These are phyloP conservation scores for Ametastegia equiseti DNA, from an alignment of 2,888 invertebrate species.

Conservation along the genomic window DNA sequence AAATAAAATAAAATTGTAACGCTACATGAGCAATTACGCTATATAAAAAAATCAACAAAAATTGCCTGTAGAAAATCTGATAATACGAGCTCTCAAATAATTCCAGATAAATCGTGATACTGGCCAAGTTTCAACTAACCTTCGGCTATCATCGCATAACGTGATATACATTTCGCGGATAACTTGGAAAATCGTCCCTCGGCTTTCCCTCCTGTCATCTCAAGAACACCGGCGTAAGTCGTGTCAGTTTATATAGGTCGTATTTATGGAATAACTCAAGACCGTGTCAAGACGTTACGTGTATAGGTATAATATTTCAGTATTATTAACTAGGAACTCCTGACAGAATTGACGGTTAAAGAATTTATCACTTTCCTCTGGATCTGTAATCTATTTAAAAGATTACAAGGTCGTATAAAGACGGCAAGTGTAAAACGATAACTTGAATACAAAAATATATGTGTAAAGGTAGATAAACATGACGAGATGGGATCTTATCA, in stretches of 20 bases:
- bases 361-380: neutral
- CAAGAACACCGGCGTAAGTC: neutral
- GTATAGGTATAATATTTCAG: slow-evolving; percentile 5
- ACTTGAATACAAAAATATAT: neutral
- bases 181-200: slow-evolving; percentile 3
- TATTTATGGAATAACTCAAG: slow-evolving; percentile 14
- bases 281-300: neutral
- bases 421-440: neutral
- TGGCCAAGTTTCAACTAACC: slow-evolving; percentile 3
- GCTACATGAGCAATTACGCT: neutral
- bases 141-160: neutral
- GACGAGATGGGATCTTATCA: neutral
- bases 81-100: neutral
- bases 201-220: neutral
- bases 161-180: slow-evolving; percentile 9
- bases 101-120: neutral
- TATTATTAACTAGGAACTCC: neutral
- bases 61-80: neutral
- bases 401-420: neutral
- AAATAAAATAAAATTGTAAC: neutral
- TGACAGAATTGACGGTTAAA: slow-evolving; percentile 23
- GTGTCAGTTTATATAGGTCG: neutral
- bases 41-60: neutral
- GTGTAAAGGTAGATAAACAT: neutral
- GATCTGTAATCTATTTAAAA: slow-evolving; percentile 19